Evolutionary conservation across 2,888 invertebrate genomes (phyloP), one percentile per base, ranked within the genome.

Genomic region (Spialia ferax): DNA sequence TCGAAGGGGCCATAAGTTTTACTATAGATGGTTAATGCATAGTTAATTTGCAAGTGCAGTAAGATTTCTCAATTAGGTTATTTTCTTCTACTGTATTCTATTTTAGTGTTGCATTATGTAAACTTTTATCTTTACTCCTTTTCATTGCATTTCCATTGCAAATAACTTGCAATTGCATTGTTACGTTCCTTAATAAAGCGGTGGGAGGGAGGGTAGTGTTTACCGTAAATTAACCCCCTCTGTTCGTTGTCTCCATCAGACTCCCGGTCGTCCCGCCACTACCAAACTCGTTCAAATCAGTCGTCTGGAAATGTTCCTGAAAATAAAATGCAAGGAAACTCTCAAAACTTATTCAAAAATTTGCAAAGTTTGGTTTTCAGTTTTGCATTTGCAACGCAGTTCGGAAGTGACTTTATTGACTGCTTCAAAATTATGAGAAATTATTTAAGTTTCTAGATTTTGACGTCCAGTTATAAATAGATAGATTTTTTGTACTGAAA

Each of bases 101-200:
- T 4, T 6, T 26, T 5, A 0, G 4, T 5, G 4, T 26, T 4
- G 26, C 26, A 26, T 26, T 26, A 6, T 26, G 4, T 26, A 26
- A 26, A 26, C 6, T 26, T 26, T 26, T 26, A 6, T 26, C 26
- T 5, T 5, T 6, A 26, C 26, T 26, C 4, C 26, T 6, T 26
- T 6, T 4, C 26, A 4, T 26, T 26, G 5, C 6, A 42, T 15
- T 42, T 15, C 42, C 42, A 15, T 42, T 42, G 42, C 42, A 42
- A 42, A 42, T 42, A 42, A 42, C 42, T 42, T 15, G 42, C 15
- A 42, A 42, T 42, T 42, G 42, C 42, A 42, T 42, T 42, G 42
- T 42, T 42, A 7, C 42, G 15, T 42, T 42, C 42, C 42, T 42
- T 15, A 42, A 42, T 13, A 42, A 42, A 42, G 42, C 15, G 15